Evolutionary conservation across 2,113 vertebrate genomes (phyloP).

Genomic region (Spea bombifrons): DNA sequence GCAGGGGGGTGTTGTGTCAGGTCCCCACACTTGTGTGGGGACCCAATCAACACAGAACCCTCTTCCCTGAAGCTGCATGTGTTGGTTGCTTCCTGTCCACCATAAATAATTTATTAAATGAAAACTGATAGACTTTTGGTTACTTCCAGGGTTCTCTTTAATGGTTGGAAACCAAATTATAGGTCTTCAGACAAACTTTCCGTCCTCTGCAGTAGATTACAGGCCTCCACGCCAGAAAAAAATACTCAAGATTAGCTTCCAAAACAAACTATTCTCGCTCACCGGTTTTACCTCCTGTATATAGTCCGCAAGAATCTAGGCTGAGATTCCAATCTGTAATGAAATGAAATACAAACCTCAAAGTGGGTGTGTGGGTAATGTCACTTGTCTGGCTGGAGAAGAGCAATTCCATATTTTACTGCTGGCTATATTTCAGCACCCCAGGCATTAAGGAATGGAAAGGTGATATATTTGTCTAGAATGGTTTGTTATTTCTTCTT

Average conservation of each 20-base stretch:
- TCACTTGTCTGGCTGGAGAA: conserved; percentile 23
- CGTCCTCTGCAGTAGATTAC: not conserved
- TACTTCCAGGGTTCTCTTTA: too few species aligned
- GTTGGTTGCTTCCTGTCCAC: too few species aligned
- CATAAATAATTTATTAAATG: too few species aligned
- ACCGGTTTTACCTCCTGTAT: conserved; percentile 11
- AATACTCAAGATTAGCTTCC: not conserved
- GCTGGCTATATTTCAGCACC: conserved; percentile 8
- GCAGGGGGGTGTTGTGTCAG: too few species aligned
- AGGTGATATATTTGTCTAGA: conserved; percentile 19
- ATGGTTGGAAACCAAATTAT: too few species aligned
- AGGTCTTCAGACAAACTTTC: not conserved
- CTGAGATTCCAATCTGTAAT: conserved; percentile 18
- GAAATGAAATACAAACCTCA: conserved; percentile 33
- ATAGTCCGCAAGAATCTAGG: conserved; percentile 10
- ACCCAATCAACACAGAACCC: too few species aligned
- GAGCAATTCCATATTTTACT: conserved; percentile 18
- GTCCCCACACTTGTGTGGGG: too few species aligned
- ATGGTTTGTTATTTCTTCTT: conserved; percentile 19
- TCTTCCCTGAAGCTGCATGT: too few species aligned
- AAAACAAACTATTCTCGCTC: not conserved
- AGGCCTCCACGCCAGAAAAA: not conserved
- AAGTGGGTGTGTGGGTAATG: conserved; percentile 15
- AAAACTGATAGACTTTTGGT: too few species aligned
- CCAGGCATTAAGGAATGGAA: conserved; percentile 4